Evolutionary conservation across 2,888 invertebrate genomes (phyloP).

Genomic region (Agonopterix arenella): DNA sequence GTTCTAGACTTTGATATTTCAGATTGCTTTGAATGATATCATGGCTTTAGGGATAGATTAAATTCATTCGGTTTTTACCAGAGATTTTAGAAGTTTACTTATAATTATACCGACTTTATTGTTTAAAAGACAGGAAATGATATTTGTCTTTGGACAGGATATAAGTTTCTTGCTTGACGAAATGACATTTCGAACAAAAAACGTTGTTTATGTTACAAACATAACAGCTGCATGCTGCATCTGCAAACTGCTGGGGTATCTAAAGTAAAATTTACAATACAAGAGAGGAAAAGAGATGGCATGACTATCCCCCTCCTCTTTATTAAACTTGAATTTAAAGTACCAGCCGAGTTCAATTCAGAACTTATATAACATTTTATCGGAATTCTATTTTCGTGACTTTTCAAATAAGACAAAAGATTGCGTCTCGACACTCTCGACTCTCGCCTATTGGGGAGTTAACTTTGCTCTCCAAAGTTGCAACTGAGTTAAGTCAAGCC

Average conservation of each 20-base stretch:
- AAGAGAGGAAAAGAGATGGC: no score
- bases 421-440: constrained; percentile 21
- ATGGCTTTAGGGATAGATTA: not conserved
- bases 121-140: no score
- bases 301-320: not conserved
- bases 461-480: constrained; percentile 69
- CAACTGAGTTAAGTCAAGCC: constrained; percentile 63
- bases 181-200: no score
- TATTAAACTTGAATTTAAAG: not conserved
- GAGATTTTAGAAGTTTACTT: no score
- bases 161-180: no score
- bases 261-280: no score
- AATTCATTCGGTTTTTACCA: no score
- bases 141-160: no score
- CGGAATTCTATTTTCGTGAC: constrained; percentile 17
- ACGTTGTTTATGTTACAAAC: no score
- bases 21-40: not conserved
- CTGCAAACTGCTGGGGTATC: no score
- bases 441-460: constrained; percentile 25
- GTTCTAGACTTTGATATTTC: not conserved
- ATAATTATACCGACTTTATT: no score
- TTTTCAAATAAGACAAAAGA: constrained; percentile 31
- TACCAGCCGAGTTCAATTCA: not conserved
- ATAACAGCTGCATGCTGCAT: no score
- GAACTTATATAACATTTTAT: constrained; percentile 15